These are phyloP conservation scores for Sebastes baramenuke DNA, from an alignment of 2,797 vertebrate genomes.

Conservation along the genomic window DNA sequence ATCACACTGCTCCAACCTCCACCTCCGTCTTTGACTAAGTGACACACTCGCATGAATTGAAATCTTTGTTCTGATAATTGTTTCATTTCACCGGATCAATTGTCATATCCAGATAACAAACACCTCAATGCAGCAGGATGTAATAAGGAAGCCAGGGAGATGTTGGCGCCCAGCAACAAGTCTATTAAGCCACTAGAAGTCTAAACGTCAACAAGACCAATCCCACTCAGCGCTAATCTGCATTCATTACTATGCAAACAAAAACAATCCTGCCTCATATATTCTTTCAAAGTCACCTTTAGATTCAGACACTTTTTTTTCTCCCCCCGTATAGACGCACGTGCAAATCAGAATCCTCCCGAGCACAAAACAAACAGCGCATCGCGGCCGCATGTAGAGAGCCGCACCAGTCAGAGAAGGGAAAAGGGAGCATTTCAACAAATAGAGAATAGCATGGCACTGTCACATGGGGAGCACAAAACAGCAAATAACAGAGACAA, in stretches of 20 bases:
- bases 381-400: slow-evolving; percentile 55
- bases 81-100: slow-evolving; percentile 71
- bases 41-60: slow-evolving; percentile 54
- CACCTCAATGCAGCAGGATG: slow-evolving; percentile 42
- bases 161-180: slow-evolving; percentile 67
- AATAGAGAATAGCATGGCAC: slow-evolving; percentile 82
- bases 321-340: slow-evolving; percentile 57
- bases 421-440: slow-evolving; percentile 68
- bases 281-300: slow-evolving; percentile 87
- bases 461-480: slow-evolving; percentile 85
- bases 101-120: slow-evolving; percentile 61
- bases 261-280: slow-evolving; percentile 79
- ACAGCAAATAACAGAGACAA: slow-evolving; percentile 88
- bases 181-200: slow-evolving; percentile 76
- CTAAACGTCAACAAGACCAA: slow-evolving; percentile 73
- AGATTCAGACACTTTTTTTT: slow-evolving; percentile 72
- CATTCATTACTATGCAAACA: slow-evolving; percentile 85
- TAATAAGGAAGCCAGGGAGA: slow-evolving; percentile 59
- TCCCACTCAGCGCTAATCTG: slow-evolving; percentile 80
- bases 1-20: slow-evolving; percentile 26
- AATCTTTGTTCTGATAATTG: slow-evolving; percentile 74
- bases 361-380: slow-evolving; percentile 72
- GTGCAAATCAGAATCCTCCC: slow-evolving; percentile 60
- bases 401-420: slow-evolving; percentile 52
- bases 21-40: slow-evolving; percentile 39